Evolutionary conservation across 2,113 vertebrate species (phyloP).

Genomic region (Xiphophorus maculatus): DNA sequence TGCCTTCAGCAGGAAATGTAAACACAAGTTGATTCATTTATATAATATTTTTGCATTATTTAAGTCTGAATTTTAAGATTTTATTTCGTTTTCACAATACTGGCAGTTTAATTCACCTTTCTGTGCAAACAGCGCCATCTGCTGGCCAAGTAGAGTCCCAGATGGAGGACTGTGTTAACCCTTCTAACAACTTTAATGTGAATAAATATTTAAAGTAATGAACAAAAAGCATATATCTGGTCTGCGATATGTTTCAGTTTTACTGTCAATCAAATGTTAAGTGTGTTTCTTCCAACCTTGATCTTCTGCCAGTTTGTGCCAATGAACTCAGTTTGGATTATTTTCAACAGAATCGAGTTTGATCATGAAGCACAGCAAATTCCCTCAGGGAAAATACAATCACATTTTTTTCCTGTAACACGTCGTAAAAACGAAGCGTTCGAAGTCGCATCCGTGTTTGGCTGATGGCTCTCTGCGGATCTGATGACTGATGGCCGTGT

Average conservation of each 20-base stretch:
- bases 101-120: conserved; percentile 7
- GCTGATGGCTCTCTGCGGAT: neutral
- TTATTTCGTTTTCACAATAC: neutral
- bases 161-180: neutral
- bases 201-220: neutral
- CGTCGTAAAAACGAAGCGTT: neutral
- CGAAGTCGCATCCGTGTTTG: neutral
- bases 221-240: neutral
- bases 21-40: neutral
- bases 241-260: no score
- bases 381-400: no score
- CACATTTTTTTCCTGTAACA: no score
- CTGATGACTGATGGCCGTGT: neutral
- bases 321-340: no score
- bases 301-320: no score
- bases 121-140: conserved; percentile 42
- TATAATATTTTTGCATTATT: neutral
- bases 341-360: no score
- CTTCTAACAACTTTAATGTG: neutral
- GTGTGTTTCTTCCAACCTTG: no score
- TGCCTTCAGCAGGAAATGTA: neutral
- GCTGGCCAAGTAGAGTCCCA: conserved; percentile 27
- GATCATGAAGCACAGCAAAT: no score
- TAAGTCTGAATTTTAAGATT: neutral
- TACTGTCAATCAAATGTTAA: no score